Evolutionary conservation across 2,797 vertebrate genomes (phyloP), one percentile per base, ranked within the genome.

Genomic region (Intellagama lesueurii): DNA sequence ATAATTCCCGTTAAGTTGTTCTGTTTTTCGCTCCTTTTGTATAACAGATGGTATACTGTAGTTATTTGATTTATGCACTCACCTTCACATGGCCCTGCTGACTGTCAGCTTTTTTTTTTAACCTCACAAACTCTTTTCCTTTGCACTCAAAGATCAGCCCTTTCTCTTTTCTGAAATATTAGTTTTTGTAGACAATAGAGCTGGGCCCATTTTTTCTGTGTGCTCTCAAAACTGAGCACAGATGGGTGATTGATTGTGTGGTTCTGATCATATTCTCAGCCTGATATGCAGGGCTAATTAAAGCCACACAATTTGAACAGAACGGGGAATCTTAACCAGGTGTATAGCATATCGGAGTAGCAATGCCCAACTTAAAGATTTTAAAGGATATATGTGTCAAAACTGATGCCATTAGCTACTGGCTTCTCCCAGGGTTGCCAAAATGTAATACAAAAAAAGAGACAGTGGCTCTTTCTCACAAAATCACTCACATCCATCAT

Each of bases 61-160:
- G 91, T 94, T 95, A 95, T 95, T 96, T 97, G 95, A 96, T 96
- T 96, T 97, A 96, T 96, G 95, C 82, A 94, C 91, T 96, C 93
- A 95, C 95, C 96, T 97, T 96, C 93, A 93, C 9, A n/a, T 96
- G 92, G 95, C 91, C 95, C 94, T 96, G 96, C 95, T 96, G 95
- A 96, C 93, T 95, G 94, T 94, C 94, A 94, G 92, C 3, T 91
- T 87, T 95, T 73, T 80, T 90, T 85, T 95, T 64, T 66, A 93
- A 95, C 81, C 81, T 92, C 88, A 40, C 0, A 90, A 94, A 90
- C 86, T 93, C 92, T 95, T 94, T 96, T 93, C 86, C 93, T 95
- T 92, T 91, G 91, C 92, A 84, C 83, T 91, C 92, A 94, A 95
- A 95, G 85, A 84, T 95, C 94, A 86, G 52, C 91, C 84, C 92